Base-by-base conservation (phyloP, 2,113 vertebrate species). In the Nettapus auritus region DNA sequence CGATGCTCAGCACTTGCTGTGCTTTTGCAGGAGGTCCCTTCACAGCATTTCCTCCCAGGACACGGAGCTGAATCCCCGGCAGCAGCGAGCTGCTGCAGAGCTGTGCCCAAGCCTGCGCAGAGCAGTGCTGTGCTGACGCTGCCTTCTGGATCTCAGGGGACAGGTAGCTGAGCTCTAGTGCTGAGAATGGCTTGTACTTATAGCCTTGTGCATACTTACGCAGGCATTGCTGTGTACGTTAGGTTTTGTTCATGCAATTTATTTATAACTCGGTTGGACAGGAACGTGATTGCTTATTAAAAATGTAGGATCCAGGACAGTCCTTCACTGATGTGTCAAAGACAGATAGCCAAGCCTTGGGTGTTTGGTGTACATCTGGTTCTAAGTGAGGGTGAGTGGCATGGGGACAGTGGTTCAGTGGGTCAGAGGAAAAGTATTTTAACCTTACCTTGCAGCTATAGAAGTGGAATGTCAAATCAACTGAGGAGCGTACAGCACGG, bases 1-100 rank as follows among this genome's bases (percentile, higher is more conserved):
- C 6, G 6, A 2, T 5, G 1, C 28, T 55, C 28, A 1, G 44
- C 33, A 5, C 26, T 44, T 36, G 38, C 48, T 28, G 0, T 23
- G 22, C 4, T 31, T 46, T 26, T 11, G 8, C 21, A 18, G 57
- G 70, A 33, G 28, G n/a, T 28, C n/a, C 57, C 28, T 33, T 11
- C 3, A 2, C 2, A 3, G 20, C 3, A 4, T 28, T 44, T 53
- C 31, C n/a, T 57, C 71, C 40, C 60, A 6, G 70, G 59, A 20
- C 6, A 16, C 16, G 1, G 20, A 13, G 52, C 64, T 7, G 64
- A 19, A 8, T 3, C 26, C 38, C 40, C 3, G 40, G 26, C 6
- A 1, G 23, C 11, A 1, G 63, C 6, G 7, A 8, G 52, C 33
- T 7, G 38, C 48, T 12, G 62, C 60, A 8, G 59, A 23, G 59